These are phyloP conservation scores for Petrolisthes manimaculis DNA, from an alignment of 2,888 invertebrate genomes.

Conservation along the genomic window DNA sequence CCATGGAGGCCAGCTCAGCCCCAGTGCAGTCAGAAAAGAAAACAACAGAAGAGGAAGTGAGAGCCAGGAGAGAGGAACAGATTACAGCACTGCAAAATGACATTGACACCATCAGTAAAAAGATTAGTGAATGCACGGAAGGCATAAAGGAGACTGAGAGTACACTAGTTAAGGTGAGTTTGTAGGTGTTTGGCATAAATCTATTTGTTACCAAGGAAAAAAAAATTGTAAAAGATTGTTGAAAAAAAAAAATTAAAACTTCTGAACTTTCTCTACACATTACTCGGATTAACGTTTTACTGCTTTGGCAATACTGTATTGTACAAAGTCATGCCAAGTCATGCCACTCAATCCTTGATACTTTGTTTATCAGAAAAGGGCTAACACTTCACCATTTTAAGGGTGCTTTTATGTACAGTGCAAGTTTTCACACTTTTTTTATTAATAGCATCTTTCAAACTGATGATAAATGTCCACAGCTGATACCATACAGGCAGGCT, in stretches of 20 bases:
- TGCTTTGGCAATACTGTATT: too few relatives aligned
- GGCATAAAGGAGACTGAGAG: constrained; percentile 11
- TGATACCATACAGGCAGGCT: too few relatives aligned
- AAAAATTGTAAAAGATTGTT: background rate
- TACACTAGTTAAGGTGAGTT: constrained; percentile 27
- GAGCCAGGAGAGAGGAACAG: constrained; percentile 31
- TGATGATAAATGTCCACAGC: too few relatives aligned
- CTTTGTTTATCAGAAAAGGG: too few relatives aligned
- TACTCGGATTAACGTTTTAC: too few relatives aligned
- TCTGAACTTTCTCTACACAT: too few relatives aligned
- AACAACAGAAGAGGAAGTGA: constrained; percentile 27
- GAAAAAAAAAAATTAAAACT: background rate
- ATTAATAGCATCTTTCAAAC: too few relatives aligned
- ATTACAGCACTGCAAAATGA: constrained; percentile 31
- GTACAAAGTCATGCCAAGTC: too few relatives aligned
- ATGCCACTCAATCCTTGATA: too few relatives aligned
- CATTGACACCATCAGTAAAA: constrained; percentile 17
- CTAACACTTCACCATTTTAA: too few relatives aligned
- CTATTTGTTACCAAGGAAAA: background rate
- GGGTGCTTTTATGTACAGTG: too few relatives aligned
- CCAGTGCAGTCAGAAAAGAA: background rate
- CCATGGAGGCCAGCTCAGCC: background rate
- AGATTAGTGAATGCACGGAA: constrained; percentile 34
- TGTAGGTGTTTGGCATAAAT: background rate
- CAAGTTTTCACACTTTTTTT: too few relatives aligned